Evolutionary conservation across 2,888 invertebrate genomes (phyloP), one percentile per base, ranked within the genome.

Genomic region (Mesoligia furuncula): DNA sequence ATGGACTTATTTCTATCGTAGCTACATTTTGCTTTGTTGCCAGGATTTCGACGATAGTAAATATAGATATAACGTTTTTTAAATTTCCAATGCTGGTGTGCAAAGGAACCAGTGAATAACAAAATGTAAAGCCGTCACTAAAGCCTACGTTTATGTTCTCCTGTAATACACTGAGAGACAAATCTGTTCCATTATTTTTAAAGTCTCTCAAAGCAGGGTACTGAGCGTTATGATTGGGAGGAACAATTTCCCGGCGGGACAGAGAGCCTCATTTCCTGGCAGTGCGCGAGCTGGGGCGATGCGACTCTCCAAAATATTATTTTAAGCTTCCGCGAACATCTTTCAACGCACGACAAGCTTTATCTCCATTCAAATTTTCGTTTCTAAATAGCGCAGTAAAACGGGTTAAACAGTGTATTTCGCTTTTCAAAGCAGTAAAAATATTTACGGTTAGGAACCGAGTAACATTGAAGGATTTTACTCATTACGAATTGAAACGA

Each of bases 191-290:
- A 94, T 94, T 92, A 92, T 94, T 95, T 88, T 95, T 93, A 93
- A 94, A 95, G 93, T 93, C 91, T 93, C 92, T 94, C 91, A 94
- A 92, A 95, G 93, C 91, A 91, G 92, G 91, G 92, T 91, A 93
- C 92, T 94, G 93, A 93, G 93, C 93, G 94, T 94, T 95, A 95
- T 95, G 95, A 95, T 96, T 95, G 93, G 93, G 92, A 93, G 94
- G 95, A 94, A 94, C 95, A 95, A 96, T 96, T 96, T 96, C 96
- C 96, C 96, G 94, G 88, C 93, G 95, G 95, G 92, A 92, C 95
- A 94, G 94, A 94, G 93, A 93, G 93, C 91, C 95, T 96, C 95
- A 96, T 96, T 96, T 96, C 96, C 96, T 95, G 94, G 85, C 88
- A 92, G 92, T 91, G 92, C 93, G 90, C 91, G 91, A 92, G 92